Evolutionary conservation across 2,113 vertebrate genomes (phyloP).

Genomic region (Elachura formosa): DNA sequence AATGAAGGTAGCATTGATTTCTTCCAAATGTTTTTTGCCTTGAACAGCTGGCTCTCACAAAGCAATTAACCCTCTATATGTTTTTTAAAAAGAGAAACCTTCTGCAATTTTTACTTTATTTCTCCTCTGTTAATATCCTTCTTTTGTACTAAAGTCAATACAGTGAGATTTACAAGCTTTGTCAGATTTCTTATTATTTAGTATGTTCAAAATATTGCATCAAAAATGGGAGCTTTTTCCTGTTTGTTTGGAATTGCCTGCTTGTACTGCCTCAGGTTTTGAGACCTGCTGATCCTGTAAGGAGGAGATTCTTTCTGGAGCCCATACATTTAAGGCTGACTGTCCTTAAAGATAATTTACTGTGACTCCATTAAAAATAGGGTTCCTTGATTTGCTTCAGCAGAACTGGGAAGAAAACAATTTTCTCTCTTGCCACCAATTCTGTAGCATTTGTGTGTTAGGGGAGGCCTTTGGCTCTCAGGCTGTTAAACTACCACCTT

Average conservation of each 20-base stretch:
- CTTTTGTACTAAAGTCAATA: not conserved
- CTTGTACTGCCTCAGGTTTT: not conserved
- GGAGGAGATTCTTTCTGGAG: not conserved
- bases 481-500: not conserved
- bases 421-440: not conserved
- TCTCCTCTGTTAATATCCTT: not conserved
- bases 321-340: rapidly evolving
- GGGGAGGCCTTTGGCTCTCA: not conserved
- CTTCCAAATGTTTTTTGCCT: rapidly evolving
- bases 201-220: not conserved
- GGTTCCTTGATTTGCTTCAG: not conserved
- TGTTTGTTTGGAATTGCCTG: not conserved
- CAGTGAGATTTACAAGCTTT: not conserved
- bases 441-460: not conserved
- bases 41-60: not conserved
- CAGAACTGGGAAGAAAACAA: not conserved
- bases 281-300: not conserved
- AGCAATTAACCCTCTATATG: not conserved
- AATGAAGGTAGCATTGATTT: not conserved
- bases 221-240: not conserved
- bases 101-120: not conserved
- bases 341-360: not conserved
- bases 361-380: not conserved
- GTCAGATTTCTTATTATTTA: not conserved
- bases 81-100: not conserved